Evolutionary conservation across 92 coral and sea anemone species (phyloP), one percentile per base, ranked within the genome.

Genomic region (Phenganax marumi): DNA sequence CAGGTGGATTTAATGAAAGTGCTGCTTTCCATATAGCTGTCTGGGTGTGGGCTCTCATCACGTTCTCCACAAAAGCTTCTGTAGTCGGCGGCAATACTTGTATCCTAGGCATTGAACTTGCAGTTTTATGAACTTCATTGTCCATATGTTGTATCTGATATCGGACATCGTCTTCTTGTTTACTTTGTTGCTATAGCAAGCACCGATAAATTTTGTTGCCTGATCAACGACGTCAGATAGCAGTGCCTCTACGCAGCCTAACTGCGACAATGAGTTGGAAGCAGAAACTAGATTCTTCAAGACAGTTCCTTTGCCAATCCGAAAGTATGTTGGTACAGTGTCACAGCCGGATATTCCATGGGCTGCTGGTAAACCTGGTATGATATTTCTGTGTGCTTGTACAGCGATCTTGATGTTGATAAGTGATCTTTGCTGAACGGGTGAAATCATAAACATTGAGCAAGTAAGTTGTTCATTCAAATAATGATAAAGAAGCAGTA

Each of bases 271-370:
- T 11, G 86, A 90, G 79, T 90, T 58, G 25, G 89, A 84, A 85
- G 87, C 83, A 14, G 91, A 85, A 49, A 47, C 81, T 54, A 85
- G 84, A 62, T 26, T 85, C 85, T 87, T 90, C 80, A 90, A 24
- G 53, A 84, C 86, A 77, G 84, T 90, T 50, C 88, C 90, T 70
- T 90, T 87, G 81, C 93, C 93, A 53, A 85, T 85, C 25, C 93
- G 82, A 56, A 85, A 85, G 88, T 84, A 85, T 56, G 90, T 72
- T 16, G 93, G 86, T 13, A 90, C 91, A 70, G 93, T 88, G 80
- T 91, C 87, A 74, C 93, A 91, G 69, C 93, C 91, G 21, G 89
- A 87, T 26, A 90, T 68, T 50, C 78, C 89, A 90, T 85, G 93
- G 50, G 80, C 89, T 55, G 77, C 91, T 26, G 47, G 93, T 21